A percentile compares a stretch with the other conserved stretches of the same genome.
phyloP scores from a whole-genome alignment of 2,797 vertebrate species.

The Sebastes cheni region DNA sequence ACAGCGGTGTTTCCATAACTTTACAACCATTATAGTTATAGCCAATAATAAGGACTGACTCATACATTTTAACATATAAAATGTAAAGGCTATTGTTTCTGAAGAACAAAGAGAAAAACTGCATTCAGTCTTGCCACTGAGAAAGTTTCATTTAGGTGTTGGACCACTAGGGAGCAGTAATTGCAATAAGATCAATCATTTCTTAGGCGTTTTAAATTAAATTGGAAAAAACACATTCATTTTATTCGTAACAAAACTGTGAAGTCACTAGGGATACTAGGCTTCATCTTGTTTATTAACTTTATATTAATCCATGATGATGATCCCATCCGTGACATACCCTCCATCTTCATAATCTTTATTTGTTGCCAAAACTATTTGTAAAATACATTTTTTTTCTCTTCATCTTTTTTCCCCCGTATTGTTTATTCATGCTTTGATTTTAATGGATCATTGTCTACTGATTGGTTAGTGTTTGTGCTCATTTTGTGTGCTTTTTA shows the following conservation, averaged over 20 bases:
- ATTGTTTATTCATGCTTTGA: not conserved
- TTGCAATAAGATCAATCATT: not conserved
- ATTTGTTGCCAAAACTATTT: not conserved
- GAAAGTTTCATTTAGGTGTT: not conserved
- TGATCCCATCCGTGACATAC: too few relatives aligned
- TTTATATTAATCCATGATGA: not conserved
- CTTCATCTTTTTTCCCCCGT: not conserved
- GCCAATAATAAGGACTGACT: conserved; percentile 2
- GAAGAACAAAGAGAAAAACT: not conserved
- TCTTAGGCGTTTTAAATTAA: not conserved
- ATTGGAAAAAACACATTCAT: not conserved
- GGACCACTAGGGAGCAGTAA: not conserved
- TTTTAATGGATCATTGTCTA: not conserved
- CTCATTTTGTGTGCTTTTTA: not conserved
- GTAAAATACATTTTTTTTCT: not conserved
- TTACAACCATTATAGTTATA: conserved; percentile 29
- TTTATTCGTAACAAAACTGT: not conserved
- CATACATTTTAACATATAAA: conserved; percentile 18
- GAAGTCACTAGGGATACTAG: not conserved
- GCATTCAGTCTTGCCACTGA: not conserved
- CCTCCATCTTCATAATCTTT: not conserved
- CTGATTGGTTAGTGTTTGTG: not conserved
- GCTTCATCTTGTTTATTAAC: not conserved
- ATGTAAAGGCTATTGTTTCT: not conserved
- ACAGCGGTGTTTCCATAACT: conserved; percentile 41